Base-by-base conservation (phyloP, 2,797 vertebrate genomes). In the Darevskia mixta region DNA sequence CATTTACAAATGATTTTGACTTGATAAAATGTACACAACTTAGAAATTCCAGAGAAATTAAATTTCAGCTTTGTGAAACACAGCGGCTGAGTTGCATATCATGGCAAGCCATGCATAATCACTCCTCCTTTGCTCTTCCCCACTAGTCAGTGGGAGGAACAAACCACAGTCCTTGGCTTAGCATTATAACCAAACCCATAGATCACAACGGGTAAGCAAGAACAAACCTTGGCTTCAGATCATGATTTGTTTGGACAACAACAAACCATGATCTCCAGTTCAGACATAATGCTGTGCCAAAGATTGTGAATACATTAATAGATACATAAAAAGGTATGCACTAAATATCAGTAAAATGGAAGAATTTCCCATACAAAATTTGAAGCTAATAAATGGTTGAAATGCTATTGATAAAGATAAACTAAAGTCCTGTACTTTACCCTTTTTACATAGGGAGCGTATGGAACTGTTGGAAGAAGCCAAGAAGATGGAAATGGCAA, bases 401-500 rank as follows among this genome's bases (percentile, higher is more conserved):
- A 75, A 81, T 9, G 3, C 4, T 5, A 49, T 35, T 73, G 29
- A 13, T 64, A 64, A 43, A 72, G 7, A 32, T 72, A 49, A 75
- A 38, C 38, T 81, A 85, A 67, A 49, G 8, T 17, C 67, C 17
- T 80, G 64, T n/a, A 4, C 73, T 82, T 32, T 0, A 25, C 85
- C 81, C 76, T n/a, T 83, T 87, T 71, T 18, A 29, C 85, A 2
- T 94, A 99, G 99, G 96, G 99, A 99, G 77, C 98, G 98, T 15
- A 95, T 97, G 2, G 99, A 99, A 95, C 96, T 99, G 69, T 84
- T 99, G 3, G 98, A 99, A 88, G 98, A 99, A 95, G 98, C 98
- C 3, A 99, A 98, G 96, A 99, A 99, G 97, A 99, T 99, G 99
- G 99, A 99, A 95, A 98, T 98, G 85, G 99, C 99, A 35, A 99